Conservation (phyloP, 1,140 invertebrate species). For the Drosophila biarmipes region DNA sequence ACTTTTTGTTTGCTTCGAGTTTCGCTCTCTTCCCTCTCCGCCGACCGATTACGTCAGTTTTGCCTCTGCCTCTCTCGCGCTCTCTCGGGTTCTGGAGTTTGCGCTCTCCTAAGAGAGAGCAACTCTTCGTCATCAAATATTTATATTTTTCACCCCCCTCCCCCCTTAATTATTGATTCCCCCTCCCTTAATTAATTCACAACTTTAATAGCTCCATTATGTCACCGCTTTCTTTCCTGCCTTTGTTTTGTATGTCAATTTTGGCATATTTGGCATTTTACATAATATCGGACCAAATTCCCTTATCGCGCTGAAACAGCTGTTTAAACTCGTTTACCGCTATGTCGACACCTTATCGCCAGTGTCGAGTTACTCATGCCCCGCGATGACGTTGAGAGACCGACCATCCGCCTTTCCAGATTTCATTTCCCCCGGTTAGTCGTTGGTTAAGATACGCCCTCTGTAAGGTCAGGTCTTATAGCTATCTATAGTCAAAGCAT, state of each 20-base stretch:
- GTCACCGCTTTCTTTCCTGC: slow-evolving; percentile 69
- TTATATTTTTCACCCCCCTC: slow-evolving; percentile 12
- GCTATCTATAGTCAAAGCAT: not conserved
- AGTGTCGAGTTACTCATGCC: slow-evolving; percentile 26
- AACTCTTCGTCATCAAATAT: slow-evolving; percentile 31
- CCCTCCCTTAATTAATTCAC: slow-evolving; percentile 45
- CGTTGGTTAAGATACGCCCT: not conserved
- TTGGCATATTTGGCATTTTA: slow-evolving; percentile 59
- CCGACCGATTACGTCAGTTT: slow-evolving; percentile 74
- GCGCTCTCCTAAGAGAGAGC: slow-evolving; percentile 50
- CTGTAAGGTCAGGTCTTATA: not conserved
- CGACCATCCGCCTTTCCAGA: slow-evolving; percentile 2
- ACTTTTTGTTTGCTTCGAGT: slow-evolving; percentile 29
- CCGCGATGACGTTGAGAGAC: slow-evolving; percentile 40
- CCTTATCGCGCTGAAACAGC: slow-evolving; percentile 50
- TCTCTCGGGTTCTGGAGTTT: slow-evolving; percentile 65
- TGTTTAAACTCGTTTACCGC: slow-evolving; percentile 39
- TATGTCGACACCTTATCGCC: slow-evolving; percentile 25
- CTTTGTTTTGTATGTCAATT: slow-evolving; percentile 25
- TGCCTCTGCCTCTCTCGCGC: slow-evolving; percentile 37
- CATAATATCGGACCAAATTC: slow-evolving; percentile 40
- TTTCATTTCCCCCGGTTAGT: not conserved
- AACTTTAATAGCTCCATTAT: slow-evolving; percentile 64
- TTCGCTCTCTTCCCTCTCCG: slow-evolving; percentile 14
- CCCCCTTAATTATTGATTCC: slow-evolving; percentile 5